Base-by-base conservation (phyloP, 2,888 invertebrate genomes). In the Netelia melanura region DNA sequence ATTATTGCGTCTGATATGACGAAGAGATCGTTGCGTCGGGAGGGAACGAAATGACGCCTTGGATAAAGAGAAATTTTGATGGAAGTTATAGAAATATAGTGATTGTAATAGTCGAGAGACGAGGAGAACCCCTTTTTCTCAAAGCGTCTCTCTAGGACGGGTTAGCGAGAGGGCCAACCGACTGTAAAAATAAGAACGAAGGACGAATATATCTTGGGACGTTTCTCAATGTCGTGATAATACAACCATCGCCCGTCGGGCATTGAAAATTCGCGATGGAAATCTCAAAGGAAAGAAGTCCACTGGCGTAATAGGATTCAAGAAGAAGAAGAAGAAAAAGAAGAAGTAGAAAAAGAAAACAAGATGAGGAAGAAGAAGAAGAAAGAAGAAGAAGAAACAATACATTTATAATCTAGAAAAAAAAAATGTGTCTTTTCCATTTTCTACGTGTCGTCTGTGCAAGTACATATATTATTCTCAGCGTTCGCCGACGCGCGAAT, bases 391-490 rank as follows among this genome's bases (percentile, higher is more conserved):
- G 38, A 62, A 82, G 58, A 71, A 81, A 79, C 23, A 65, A 83
- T 68, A 79, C 70, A 72, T 77, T 82, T 71, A 65, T 77, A 77
- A 64, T 70, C 58, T 79, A 78, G 72, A 17, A 17, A 74, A 70
- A 62, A 44, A 58, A 81, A 84, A 65, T 81, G 86, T 84, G 84
- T 87, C 85, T 84, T 88, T 89, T 87, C 86, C 86, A 87, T 87
- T 89, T 89, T 88, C 87, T 88, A 88, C 85, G 86, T 88, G 88
- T 89, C 88, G 84, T 87, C 67, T 84, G 81, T 75, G 81, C 84
- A 82, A 81, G 58, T 67, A 74, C 75, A 83, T 75, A 56, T 81
- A 79, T 77, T 75, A 77, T 78, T 23, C 77, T 83, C 80, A 56
- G 77, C 58, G 77, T 38, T 71, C 43, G 78, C 65, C 71, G 30